A percentile compares a stretch with the other conserved stretches of the same genome.
Conservation (phyloP, 2,888 invertebrate genomes). For the Ligdia adustata region DNA sequence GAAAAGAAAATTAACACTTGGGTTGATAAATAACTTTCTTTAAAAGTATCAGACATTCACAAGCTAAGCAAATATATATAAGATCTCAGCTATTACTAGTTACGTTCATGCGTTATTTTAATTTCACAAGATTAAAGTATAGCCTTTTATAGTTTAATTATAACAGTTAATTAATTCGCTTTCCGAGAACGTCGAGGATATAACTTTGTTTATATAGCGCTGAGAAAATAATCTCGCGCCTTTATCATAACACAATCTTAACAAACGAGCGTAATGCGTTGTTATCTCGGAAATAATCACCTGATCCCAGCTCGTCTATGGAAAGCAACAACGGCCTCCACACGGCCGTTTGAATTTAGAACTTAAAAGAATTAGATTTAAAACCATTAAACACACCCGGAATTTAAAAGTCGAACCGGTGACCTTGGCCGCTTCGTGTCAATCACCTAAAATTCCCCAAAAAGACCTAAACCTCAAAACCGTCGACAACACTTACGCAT, state of each 20-base stretch:
- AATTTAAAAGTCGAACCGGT: slow-evolving; percentile 14
- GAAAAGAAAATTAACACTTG: too few species aligned
- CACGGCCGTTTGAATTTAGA: slow-evolving; percentile 9
- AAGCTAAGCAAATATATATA: too few species aligned
- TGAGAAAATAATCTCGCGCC: slow-evolving; percentile 22
- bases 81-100: background rate
- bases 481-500: slow-evolving; percentile 68
- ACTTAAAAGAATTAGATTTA: too few species aligned
- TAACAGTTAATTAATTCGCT: slow-evolving; percentile 14
- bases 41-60: too few species aligned
- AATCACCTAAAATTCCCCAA: slow-evolving; percentile 42
- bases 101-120: background rate
- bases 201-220: slow-evolving; percentile 15
- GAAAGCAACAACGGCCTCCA: slow-evolving; percentile 11
- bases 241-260: slow-evolving; percentile 24
- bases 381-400: slow-evolving; percentile 12
- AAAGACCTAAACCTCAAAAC: slow-evolving; percentile 51
- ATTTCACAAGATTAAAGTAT: background rate
- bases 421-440: slow-evolving; percentile 36
- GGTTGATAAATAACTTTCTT: too few species aligned
- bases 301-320: slow-evolving; percentile 23
- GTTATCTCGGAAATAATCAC: slow-evolving; percentile 23
- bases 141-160: background rate
- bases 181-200: slow-evolving; percentile 16
- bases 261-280: slow-evolving; percentile 24